Evolutionary conservation across 1,140 invertebrate species (phyloP).

Genomic region (Spodoptera litura): DNA sequence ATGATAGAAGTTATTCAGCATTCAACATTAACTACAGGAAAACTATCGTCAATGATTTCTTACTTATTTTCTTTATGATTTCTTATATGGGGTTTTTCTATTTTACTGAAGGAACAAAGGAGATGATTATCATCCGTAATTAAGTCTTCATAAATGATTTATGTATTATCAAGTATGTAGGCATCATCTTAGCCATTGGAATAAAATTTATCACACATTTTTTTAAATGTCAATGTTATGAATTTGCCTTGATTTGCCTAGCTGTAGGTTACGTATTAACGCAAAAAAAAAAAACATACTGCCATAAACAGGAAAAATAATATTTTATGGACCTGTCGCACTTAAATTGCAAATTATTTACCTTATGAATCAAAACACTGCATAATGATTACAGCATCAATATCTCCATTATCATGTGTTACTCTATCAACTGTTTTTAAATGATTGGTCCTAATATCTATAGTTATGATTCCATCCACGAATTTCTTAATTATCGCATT

Average conservation of each 20-base stretch:
- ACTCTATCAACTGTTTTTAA: neutral
- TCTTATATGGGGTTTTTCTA: too few species aligned
- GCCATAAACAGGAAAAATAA: too few species aligned
- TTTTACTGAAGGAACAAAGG: too few species aligned
- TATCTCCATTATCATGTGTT: conserved; percentile 14
- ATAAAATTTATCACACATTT: neutral
- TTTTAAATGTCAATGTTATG: conserved; percentile 22
- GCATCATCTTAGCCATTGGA: neutral
- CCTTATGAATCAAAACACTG: neutral
- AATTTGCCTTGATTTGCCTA: conserved; percentile 1
- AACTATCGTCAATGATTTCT: too few species aligned
- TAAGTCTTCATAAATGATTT: neutral
- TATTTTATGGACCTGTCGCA: too few species aligned
- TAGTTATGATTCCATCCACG: conserved; percentile 1
- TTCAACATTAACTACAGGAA: too few species aligned
- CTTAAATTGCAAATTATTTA: too few species aligned
- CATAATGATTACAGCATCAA: conserved; percentile 27
- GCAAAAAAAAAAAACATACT: neutral
- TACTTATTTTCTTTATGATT: too few species aligned
- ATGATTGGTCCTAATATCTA: neutral
- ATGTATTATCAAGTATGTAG: neutral
- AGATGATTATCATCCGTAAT: too few species aligned
- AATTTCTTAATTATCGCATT: conserved; percentile 7
- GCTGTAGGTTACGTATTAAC: neutral
- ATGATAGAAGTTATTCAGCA: too few species aligned